Base-by-base conservation (phyloP, 2,888 invertebrate genomes). In the Tetanocera ferruginea region DNA sequence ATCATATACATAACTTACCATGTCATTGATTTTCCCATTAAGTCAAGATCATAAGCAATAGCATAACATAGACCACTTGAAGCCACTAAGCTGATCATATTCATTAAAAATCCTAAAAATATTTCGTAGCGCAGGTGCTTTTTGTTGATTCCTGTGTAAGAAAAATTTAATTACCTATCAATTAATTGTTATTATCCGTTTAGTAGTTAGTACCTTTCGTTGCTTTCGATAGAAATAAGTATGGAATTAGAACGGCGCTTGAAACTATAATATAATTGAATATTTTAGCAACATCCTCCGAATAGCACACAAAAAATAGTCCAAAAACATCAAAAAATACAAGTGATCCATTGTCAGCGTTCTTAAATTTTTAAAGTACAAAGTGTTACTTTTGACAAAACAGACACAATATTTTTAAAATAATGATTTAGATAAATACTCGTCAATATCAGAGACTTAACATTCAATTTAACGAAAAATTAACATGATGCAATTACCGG, bases 291-390 rank as follows among this genome's bases (percentile, higher is more conserved):
- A 85, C 82, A n/a, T 85, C 83, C 73, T 82, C 82, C 2, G 86
- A 84, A 77, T 87, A 87, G 5, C 83, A 80, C 6, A 87, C 73
- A 78, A 87, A 86, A 72, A 84, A 77, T 11, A 86, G 64, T 25
- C 87, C 87, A n/a, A 87, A 78, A 6, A 86, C 76, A 78, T 87
- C 87, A 67, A 85, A 87, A 79, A 83, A 87, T 5, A 87, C 83
- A 31, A 83, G 81, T 9, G 81, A 76, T 19, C 83, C 86, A 78
- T 83, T 79, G 19, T 82, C 28, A 69, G 82, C 71, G 75, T 80
- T 82, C 83, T 85, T 57, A 71, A 71, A 71, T 31, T 43, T 79
- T 75, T 37, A 55, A 1, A 25, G 64, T 70, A 52, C 23, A 77
- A 34, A 55, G 1, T 66, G 19, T n/a, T 55, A 55, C 55, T 43